Percentiles rank a stretch among this genome's conserved stretches.
These are phyloP conservation scores for Macquaria ambigua DNA, from an alignment of 2,113 vertebrate species.

Conservation along the genomic window DNA sequence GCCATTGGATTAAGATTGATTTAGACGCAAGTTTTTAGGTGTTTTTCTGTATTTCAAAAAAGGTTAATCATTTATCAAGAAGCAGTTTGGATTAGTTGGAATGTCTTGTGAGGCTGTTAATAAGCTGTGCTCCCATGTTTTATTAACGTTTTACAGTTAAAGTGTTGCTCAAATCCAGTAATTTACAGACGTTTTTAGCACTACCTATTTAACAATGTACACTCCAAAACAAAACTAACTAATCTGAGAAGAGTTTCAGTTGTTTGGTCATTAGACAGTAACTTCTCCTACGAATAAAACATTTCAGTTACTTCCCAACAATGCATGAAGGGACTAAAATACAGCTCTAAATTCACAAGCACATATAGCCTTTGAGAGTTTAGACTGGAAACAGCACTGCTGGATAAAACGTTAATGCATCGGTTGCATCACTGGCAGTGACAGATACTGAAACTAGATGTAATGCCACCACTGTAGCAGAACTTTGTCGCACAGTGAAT, in stretches of 20 bases:
- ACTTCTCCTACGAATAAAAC: neutral
- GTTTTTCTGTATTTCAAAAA: constrained; percentile 5
- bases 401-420: constrained; percentile 48
- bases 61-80: constrained; percentile 1
- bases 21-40: neutral
- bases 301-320: neutral
- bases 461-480: neutral
- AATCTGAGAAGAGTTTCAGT: neutral
- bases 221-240: neutral
- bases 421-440: constrained; percentile 46
- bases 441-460: constrained; percentile 8
- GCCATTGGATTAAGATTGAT: neutral
- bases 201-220: neutral
- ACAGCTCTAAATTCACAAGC: neutral
- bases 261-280: neutral
- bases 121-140: neutral
- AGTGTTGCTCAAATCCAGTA: neutral
- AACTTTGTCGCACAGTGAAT: neutral
- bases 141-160: constrained; percentile 18
- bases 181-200: neutral
- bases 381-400: constrained; percentile 11
- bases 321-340: neutral
- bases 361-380: constrained; percentile 21
- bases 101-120: neutral
- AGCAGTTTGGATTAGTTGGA: neutral